Evolutionary conservation across 2,888 invertebrate genomes (phyloP), one percentile per base, ranked within the genome.

Genomic region (Ennomos quercinarius): DNA sequence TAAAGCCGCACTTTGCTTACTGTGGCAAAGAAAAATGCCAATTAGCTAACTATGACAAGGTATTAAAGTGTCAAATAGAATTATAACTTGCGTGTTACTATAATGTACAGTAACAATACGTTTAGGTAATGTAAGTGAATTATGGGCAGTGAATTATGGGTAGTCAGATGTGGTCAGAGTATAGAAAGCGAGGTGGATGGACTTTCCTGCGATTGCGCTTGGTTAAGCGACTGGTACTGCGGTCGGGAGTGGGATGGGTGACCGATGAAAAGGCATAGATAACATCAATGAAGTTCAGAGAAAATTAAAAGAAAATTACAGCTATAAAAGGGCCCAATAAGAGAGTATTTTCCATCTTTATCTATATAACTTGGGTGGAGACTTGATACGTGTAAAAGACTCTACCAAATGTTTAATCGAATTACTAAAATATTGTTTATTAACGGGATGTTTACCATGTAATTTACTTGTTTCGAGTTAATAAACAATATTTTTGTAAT

Each of bases 171-270:
- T 58, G 50, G 53, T 49, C 58, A 63, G 39, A 57, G 62, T 47
- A 47, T 63, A 58, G 67, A 67, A 67, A 67, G 65, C 40, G 60
- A 48, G 65, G 65, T 63, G 17, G 47, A 45, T 65, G 63, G 51
- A 57, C 57, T 57, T n/a, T 44, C 40, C 8, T 42, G 42, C 27
- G 35, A 12, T 11, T 27, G 11, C 46, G 48, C 56, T 55, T 27
- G 13, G 43, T 40, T 48, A 40, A 51, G 40, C 51, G 44, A n/a
- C 10, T 4, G 6, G 27, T 27, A 39, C 35, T 57, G 49, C 27
- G 35, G 37, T 34, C 38, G 10, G 8, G 38, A 38, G 47, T 11
- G 10, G 36, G 41, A 41, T 54, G 46, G 46, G 41, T 54, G 46
- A 46, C 36, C 46, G 40, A 5, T 39, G 34, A 9, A 39, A 39